Evolutionary conservation across 2,113 vertebrate species (phyloP).

Genomic region (Sula dactylatra): DNA sequence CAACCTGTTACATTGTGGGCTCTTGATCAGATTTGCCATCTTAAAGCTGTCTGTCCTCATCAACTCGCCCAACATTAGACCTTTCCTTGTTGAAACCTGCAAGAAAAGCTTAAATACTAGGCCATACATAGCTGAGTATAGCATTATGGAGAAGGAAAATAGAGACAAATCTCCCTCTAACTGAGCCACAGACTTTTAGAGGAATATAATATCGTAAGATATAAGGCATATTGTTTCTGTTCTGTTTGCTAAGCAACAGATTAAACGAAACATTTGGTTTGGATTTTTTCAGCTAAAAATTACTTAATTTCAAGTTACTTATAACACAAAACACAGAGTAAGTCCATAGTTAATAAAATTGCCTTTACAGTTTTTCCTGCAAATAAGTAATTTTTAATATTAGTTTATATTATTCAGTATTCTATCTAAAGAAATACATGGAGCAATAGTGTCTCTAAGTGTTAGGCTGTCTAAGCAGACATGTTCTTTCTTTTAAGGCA

Average conservation of each 20-base stretch:
- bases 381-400: background rate
- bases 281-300: background rate
- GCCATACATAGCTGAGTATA: background rate
- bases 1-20: accelerated
- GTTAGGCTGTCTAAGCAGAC: background rate
- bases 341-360: background rate
- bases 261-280: background rate
- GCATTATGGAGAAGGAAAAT: background rate
- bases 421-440: background rate
- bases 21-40: background rate
- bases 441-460: background rate
- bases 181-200: background rate
- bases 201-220: background rate
- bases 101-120: background rate
- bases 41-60: background rate
- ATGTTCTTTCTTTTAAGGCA: background rate
- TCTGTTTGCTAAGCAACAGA: background rate
- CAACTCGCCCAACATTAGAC: background rate
- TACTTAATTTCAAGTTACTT: background rate
- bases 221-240: background rate
- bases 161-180: background rate
- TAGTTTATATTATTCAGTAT: background rate
- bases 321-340: background rate
- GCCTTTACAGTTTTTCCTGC: background rate
- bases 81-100: background rate